Evolutionary conservation across 2,797 vertebrate species (phyloP).

Genomic region (Jordanella pulchra): DNA sequence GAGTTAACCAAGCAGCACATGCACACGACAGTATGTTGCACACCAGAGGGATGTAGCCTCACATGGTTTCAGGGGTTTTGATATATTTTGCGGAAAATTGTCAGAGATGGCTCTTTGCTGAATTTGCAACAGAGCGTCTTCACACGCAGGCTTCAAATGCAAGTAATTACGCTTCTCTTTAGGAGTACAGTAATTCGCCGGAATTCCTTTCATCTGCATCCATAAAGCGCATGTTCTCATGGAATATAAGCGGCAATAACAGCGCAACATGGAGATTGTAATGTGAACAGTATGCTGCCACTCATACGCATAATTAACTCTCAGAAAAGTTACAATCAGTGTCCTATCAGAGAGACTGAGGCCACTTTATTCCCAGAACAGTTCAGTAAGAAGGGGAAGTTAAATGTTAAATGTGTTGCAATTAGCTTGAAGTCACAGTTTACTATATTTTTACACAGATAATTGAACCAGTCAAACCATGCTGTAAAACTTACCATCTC

Average conservation of each 20-base stretch:
- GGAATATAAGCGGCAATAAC: conserved; percentile 64
- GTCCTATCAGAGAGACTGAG: conserved; percentile 45
- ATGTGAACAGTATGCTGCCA: conserved; percentile 73
- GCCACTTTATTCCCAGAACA: conserved; percentile 24
- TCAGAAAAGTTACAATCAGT: conserved; percentile 61
- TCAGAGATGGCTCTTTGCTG: conserved; percentile 58
- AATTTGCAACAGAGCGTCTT: conserved; percentile 58
- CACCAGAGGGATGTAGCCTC: conserved; percentile 34
- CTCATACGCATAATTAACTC: conserved; percentile 68
- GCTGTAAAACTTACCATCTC: conserved; percentile 49
- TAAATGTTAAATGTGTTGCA: conserved; percentile 6
- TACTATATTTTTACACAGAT: not conserved
- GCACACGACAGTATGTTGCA: conserved; percentile 34
- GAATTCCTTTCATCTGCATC: conserved; percentile 65
- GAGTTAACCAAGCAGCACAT: conserved; percentile 46
- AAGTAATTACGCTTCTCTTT: conserved; percentile 54
- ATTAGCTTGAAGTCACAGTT: conserved; percentile 7
- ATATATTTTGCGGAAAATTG: conserved; percentile 55
- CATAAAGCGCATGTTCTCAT: conserved; percentile 68
- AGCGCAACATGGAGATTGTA: conserved; percentile 66
- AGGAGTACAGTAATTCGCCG: conserved; percentile 47
- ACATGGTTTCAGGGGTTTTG: conserved; percentile 47
- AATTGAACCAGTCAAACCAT: conserved; percentile 16
- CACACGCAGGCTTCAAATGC: conserved; percentile 50
- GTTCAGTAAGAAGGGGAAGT: conserved; percentile 30